Base-by-base conservation (phyloP, 2,113 vertebrate species). In the Neodontobutis hainanensis region DNA sequence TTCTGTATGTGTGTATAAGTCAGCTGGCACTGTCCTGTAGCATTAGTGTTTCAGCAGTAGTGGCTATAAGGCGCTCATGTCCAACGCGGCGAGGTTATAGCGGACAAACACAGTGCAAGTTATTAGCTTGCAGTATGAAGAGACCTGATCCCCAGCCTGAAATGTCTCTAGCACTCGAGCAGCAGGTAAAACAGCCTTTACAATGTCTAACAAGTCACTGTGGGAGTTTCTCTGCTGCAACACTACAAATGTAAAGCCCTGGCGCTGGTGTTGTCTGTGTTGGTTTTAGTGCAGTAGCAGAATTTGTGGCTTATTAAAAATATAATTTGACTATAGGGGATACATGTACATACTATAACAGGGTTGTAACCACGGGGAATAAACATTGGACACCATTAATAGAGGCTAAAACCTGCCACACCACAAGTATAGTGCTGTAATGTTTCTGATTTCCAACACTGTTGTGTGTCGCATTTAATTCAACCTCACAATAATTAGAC, bases 151-250 rank as follows among this genome's bases (percentile, higher is more conserved):
- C 19, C 14, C 9, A 5, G 16, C 69, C 61, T 57, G 51, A 73
- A 47, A 69, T 73, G 50, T 65, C 52, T 71, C 61, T 62, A 44
- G 46, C 52, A 50, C 44, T 68, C 4, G 8, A 38, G 40, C 65
- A 71, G 57, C 34, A 49, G 60, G 59, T 60, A 61, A 51, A 42
- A 64, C 67, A 16, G 61, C 19, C 47, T 32, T 52, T 57, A 56
- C 52, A 47, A 61, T 52, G 51, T 61, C 68, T 87, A 82, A 82
- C 70, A 32, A 77, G 75, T 75, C 61, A 34, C 75, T 45, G 8
- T 71, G 57, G 68, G 64, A 42, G 61, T 50, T 44, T 49, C 19
- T 65, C 35, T 27, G 59, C 60, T 32, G 70, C 40, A 8, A 42
- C 64, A 62, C 11, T 10, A 15, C n/a, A 66, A 38, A 58, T 61